phyloP scores from a whole-genome alignment of 2,888 invertebrate genomes.

The Emmelina monodactyla region DNA sequence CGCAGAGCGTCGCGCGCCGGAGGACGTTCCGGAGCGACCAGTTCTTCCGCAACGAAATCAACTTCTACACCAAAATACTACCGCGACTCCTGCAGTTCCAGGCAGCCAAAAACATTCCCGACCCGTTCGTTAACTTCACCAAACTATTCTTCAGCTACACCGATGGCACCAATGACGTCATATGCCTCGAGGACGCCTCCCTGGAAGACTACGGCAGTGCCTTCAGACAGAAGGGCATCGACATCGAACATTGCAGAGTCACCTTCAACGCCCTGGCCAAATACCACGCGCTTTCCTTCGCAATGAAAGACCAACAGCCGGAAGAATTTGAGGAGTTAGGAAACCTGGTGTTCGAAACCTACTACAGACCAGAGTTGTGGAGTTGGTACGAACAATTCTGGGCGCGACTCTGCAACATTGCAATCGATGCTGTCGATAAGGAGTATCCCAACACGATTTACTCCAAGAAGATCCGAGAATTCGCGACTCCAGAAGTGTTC shows the following conservation, averaged over 20 bases:
- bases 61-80: conserved; percentile 67
- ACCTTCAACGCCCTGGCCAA: conserved; percentile 62
- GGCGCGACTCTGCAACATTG: conserved; percentile 52
- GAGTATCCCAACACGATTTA: conserved; percentile 69
- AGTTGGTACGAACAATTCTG: conserved; percentile 67
- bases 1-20: conserved; percentile 67
- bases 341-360: conserved; percentile 57
- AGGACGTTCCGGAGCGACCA: conserved; percentile 71
- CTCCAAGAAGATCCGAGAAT: conserved; percentile 60
- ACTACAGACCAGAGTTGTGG: conserved; percentile 60
- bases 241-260: conserved; percentile 51
- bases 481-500: conserved; percentile 58
- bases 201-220: conserved; percentile 47
- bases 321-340: conserved; percentile 48
- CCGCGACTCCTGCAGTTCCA: conserved; percentile 53
- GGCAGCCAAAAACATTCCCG: conserved; percentile 30
- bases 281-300: conserved; percentile 68
- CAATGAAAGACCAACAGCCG: conserved; percentile 63
- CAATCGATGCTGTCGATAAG: conserved; percentile 69
- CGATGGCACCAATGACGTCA: conserved; percentile 63
- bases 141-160: conserved; percentile 47
- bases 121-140: conserved; percentile 59
- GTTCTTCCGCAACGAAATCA: conserved; percentile 75
- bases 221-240: conserved; percentile 55
- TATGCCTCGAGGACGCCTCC: conserved; percentile 64